Evolutionary conservation across 1,140 invertebrate species (phyloP).

Genomic region (Drosophila chauvacae): DNA sequence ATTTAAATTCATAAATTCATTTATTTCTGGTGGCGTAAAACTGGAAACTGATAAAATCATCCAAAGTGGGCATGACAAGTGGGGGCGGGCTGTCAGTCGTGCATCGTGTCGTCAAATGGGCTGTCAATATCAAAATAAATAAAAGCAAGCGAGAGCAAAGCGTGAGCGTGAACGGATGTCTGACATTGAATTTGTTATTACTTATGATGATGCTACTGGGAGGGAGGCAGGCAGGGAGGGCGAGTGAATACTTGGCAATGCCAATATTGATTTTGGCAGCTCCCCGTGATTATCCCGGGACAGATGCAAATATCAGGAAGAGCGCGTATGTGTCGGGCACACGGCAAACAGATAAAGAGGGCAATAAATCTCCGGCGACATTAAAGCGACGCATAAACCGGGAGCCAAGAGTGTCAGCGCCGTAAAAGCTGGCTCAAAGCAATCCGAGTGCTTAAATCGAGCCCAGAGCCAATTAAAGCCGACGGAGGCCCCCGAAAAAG

Average conservation of each 20-base stretch:
- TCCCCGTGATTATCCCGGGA: slow-evolving; percentile 11
- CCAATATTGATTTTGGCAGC: slow-evolving; percentile 53
- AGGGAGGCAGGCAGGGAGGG: background rate
- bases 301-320: slow-evolving; percentile 42
- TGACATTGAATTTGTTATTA: slow-evolving; percentile 33
- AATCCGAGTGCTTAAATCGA: slow-evolving; percentile 21
- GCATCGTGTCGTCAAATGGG: slow-evolving; percentile 13
- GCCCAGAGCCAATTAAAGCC: slow-evolving; percentile 42
- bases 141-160: slow-evolving; percentile 2
- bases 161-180: slow-evolving; percentile 10
- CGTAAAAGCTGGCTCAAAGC: slow-evolving; percentile 11
- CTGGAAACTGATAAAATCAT: slow-evolving; percentile 8
- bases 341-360: slow-evolving; percentile 35
- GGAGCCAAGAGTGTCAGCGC: slow-evolving; percentile 22
- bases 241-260: background rate
- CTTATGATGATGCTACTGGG: slow-evolving; percentile 31
- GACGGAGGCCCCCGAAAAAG: slow-evolving; percentile 13
- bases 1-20: slow-evolving; percentile 16
- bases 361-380: slow-evolving; percentile 61
- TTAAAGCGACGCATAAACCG: slow-evolving; percentile 60
- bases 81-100: slow-evolving; percentile 9
- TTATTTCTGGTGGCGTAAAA: slow-evolving; percentile 10
- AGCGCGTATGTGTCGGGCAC: slow-evolving; percentile 9
- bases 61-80: slow-evolving; percentile 17
- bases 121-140: slow-evolving; percentile 30